phyloP scores from a whole-genome alignment of 2,888 invertebrate genomes.

The Pemphredon lugubris region DNA sequence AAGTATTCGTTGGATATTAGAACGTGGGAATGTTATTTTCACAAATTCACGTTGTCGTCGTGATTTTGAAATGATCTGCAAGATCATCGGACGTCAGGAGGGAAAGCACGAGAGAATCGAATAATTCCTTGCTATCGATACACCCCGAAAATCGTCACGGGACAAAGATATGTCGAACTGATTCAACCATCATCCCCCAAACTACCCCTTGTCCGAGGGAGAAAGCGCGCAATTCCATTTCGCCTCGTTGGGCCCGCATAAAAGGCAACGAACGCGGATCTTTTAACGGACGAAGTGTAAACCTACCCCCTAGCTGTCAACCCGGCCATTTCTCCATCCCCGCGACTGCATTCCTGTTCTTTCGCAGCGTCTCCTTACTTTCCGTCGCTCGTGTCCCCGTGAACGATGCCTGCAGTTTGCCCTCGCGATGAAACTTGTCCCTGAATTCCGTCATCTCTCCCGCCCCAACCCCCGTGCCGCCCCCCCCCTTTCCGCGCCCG shows the following conservation, averaged over 20 bases:
- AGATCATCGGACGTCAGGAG: constrained; percentile 23
- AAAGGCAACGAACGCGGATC: constrained; percentile 44
- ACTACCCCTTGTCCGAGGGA: constrained; percentile 25
- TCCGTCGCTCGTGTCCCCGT: constrained; percentile 38
- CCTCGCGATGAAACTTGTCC: constrained; percentile 52
- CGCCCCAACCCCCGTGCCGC: neutral
- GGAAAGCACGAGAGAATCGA: constrained; percentile 26
- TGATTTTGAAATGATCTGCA: neutral
- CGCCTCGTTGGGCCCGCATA: constrained; percentile 44
- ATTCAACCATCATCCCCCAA: constrained; percentile 29
- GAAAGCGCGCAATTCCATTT: constrained; percentile 40
- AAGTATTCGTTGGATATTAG: too few species aligned
- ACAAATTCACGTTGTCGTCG: too few species aligned
- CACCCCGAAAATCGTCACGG: too few species aligned
- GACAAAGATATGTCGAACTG: too few species aligned
- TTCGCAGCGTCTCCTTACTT: constrained; percentile 18
- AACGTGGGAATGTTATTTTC: too few species aligned
- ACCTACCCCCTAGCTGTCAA: constrained; percentile 24
- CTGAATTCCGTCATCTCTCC: constrained; percentile 34
- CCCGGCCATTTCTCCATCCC: constrained; percentile 9
- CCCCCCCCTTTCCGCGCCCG: constrained; percentile 9
- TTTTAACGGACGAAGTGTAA: constrained; percentile 58
- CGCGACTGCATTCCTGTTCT: constrained; percentile 11
- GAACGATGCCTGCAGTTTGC: constrained; percentile 53
- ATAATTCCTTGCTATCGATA: constrained; percentile 3